phyloP scores from a whole-genome alignment of 2,888 invertebrate species.

The Plebejus melissa region DNA sequence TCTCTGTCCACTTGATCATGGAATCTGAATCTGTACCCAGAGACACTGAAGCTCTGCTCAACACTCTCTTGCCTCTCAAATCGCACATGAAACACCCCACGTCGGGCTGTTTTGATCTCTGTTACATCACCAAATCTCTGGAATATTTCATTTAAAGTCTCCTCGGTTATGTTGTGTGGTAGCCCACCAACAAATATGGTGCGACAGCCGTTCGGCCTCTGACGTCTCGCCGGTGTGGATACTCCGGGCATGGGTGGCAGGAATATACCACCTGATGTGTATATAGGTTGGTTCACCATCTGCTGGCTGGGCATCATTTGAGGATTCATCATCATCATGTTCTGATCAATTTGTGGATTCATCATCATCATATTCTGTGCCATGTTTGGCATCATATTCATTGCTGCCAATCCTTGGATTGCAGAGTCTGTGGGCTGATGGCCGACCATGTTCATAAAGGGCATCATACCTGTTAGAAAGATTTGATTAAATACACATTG shows the following conservation, averaged over 20 bases:
- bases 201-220: conserved; percentile 92
- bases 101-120: conserved; percentile 86
- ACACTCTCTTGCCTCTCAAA: conserved; percentile 89
- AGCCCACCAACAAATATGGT: conserved; percentile 95
- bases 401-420: conserved; percentile 54
- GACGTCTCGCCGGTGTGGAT: conserved; percentile 88
- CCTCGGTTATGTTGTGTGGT: conserved; percentile 90
- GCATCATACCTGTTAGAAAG: conserved; percentile 42
- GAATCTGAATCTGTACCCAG: conserved; percentile 87
- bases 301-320: conserved; percentile 22
- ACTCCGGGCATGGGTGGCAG: conserved; percentile 91
- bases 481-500: conserved; percentile 37
- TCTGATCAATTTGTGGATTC: conserved; percentile 69
- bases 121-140: conserved; percentile 80
- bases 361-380: conserved; percentile 80
- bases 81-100: conserved; percentile 94
- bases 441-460: conserved; percentile 33
- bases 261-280: conserved; percentile 79
- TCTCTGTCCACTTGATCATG: conserved; percentile 84
- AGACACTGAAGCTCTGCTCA: conserved; percentile 90
- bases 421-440: conserved; percentile 42
- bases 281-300: conserved; percentile 23
- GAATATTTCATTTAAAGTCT: conserved; percentile 91
- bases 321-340: conserved; percentile 69
- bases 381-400: conserved; percentile 69